phyloP scores from a whole-genome alignment of 2,113 vertebrate species.

The Tupaia tana region DNA sequence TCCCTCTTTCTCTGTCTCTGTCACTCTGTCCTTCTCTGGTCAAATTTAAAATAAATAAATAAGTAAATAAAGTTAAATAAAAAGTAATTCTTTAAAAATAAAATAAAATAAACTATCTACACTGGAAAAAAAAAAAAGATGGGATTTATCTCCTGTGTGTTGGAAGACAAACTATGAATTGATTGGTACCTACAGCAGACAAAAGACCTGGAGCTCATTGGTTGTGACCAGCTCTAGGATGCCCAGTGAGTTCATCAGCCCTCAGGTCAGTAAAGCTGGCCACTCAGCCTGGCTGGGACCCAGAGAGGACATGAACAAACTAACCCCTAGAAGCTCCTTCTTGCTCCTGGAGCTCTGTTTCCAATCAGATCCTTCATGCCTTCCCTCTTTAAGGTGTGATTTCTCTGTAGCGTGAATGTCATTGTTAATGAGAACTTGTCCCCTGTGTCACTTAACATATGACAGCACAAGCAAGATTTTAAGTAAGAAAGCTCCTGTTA shows the following conservation, averaged over 20 bases:
- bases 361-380: not conserved
- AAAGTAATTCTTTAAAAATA: too few species aligned
- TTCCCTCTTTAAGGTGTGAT: not conserved
- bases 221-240: not conserved
- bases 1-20: too few species aligned
- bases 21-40: too few species aligned
- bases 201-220: not conserved
- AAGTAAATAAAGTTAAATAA: too few species aligned
- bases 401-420: not conserved
- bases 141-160: not conserved
- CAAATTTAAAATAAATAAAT: too few species aligned
- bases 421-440: not conserved
- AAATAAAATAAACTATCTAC: not conserved
- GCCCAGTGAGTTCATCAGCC: not conserved
- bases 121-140: not conserved
- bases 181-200: not conserved
- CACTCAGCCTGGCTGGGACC: fast-evolving
- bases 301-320: fast-evolving
- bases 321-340: fast-evolving
- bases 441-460: not conserved
- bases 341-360: not conserved
- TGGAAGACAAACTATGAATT: not conserved
- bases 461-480: not conserved
- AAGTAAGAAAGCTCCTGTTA: not conserved
- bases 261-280: not conserved